These are phyloP conservation scores for Euphydryas editha DNA, from an alignment of 2,888 invertebrate genomes.

Conservation along the genomic window DNA sequence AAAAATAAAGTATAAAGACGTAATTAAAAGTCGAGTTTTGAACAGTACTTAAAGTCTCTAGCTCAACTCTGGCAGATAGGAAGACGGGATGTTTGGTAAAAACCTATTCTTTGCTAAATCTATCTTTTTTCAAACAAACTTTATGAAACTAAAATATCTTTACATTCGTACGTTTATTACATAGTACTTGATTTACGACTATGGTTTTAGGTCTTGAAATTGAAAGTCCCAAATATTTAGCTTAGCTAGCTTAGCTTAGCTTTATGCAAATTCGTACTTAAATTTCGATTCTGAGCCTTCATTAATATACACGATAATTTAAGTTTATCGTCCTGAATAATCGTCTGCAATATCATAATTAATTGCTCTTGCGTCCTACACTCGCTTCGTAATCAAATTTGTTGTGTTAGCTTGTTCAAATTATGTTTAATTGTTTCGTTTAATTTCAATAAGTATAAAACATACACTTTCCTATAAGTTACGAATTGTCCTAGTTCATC, in stretches of 20 bases:
- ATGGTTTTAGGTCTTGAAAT: neutral
- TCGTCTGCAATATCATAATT: neutral
- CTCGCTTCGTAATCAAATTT: neutral
- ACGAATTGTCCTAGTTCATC: too few relatives aligned
- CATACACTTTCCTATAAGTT: too few relatives aligned
- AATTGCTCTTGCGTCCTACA: neutral
- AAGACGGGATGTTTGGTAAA: too few relatives aligned
- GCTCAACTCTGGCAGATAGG: too few relatives aligned
- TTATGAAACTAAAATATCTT: too few relatives aligned
- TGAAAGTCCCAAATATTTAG: neutral
- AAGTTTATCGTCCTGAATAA: neutral
- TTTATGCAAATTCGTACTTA: conserved; percentile 6
- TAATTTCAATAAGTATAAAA: too few relatives aligned
- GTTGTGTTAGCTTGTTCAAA: neutral
- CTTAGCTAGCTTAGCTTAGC: too few relatives aligned
- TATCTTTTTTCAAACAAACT: too few relatives aligned
- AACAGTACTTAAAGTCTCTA: too few relatives aligned
- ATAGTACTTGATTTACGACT: neutral
- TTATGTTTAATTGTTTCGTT: neutral
- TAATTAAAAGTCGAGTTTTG: too few relatives aligned
- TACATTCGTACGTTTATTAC: neutral
- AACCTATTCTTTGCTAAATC: too few relatives aligned
- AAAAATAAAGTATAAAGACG: too few relatives aligned
- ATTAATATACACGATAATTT: neutral
- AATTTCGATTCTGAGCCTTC: neutral